These are phyloP conservation scores for Yponomeuta plumbellus DNA, from an alignment of 2,888 invertebrate species.

Conservation along the genomic window DNA sequence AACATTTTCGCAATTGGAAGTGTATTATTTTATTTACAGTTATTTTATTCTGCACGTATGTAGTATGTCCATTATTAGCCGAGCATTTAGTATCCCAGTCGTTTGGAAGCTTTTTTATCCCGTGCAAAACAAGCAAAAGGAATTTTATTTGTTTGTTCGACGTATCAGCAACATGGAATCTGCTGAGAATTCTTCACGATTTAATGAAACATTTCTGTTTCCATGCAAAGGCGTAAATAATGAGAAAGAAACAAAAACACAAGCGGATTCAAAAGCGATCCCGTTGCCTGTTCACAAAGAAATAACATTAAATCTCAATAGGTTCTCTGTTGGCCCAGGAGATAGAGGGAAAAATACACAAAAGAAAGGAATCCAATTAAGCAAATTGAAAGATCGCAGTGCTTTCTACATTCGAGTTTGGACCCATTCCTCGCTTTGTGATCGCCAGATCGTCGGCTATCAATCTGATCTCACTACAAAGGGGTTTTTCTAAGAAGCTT, in stretches of 20 bases:
- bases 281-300: slow-evolving; percentile 33
- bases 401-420: slow-evolving; percentile 37
- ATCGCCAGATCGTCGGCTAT: slow-evolving; percentile 54
- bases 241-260: slow-evolving; percentile 19
- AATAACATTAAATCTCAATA: slow-evolving; percentile 57
- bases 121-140: background rate
- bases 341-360: slow-evolving; percentile 47
- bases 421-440: slow-evolving; percentile 54
- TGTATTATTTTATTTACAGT: background rate
- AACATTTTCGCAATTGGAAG: background rate
- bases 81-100: background rate
- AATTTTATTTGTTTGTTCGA: background rate
- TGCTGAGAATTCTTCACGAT: slow-evolving; percentile 4
- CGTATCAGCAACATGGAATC: background rate
- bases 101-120: background rate
- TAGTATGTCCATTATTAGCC: too few relatives aligned
- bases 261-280: slow-evolving; percentile 27
- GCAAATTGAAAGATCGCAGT: slow-evolving; percentile 66
- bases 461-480: slow-evolving; percentile 44
- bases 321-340: slow-evolving; percentile 40
- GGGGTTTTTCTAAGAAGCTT: slow-evolving; percentile 36
- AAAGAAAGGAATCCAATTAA: slow-evolving; percentile 67
- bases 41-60: background rate
- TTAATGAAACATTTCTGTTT: slow-evolving; percentile 10
- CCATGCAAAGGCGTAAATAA: slow-evolving; percentile 13